Conservation (phyloP, 2,888 invertebrate species). For the Phania funesta region DNA sequence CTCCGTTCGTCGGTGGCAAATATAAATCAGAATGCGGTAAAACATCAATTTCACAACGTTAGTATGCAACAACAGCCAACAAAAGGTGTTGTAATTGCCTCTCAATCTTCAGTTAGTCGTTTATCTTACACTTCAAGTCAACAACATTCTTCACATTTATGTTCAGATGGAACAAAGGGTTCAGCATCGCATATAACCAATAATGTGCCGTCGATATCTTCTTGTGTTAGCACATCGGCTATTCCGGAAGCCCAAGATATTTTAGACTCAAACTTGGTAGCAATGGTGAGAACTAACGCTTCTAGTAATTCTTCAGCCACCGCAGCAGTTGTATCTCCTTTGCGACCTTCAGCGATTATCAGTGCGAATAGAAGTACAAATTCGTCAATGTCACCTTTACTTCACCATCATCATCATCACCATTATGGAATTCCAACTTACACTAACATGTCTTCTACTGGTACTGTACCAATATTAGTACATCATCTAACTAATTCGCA, state of each 20-base stretch:
- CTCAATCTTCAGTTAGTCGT: constrained; percentile 31
- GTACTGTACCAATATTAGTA: constrained; percentile 74
- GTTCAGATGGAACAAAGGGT: constrained; percentile 73
- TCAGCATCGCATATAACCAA: constrained; percentile 62
- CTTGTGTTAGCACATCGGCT: constrained; percentile 54
- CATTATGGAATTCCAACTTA: constrained; percentile 68
- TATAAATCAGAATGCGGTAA: constrained; percentile 76
- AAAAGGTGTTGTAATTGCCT: constrained; percentile 61
- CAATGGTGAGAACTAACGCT: constrained; percentile 70
- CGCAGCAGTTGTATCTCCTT: constrained; percentile 59
- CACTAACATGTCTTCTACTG: constrained; percentile 70
- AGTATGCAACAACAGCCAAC: constrained; percentile 69
- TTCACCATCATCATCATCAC: constrained; percentile 69
- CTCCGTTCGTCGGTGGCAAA: constrained; percentile 87
- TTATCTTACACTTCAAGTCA: constrained; percentile 23
- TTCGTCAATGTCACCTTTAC: constrained; percentile 69
- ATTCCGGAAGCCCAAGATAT: constrained; percentile 66
- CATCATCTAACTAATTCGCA: constrained; percentile 70
- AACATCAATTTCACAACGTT: constrained; percentile 77
- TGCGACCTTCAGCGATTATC: constrained; percentile 70
- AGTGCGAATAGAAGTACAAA: constrained; percentile 60
- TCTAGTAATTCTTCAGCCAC: constrained; percentile 44
- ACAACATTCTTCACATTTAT: constrained; percentile 70
- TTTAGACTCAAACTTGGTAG: constrained; percentile 71
- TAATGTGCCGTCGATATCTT: constrained; percentile 68